A percentile compares a stretch with the other conserved stretches of the same genome.
phyloP scores from a whole-genome alignment of 1,140 invertebrate species.

The Ceratosolen solmsi region DNA sequence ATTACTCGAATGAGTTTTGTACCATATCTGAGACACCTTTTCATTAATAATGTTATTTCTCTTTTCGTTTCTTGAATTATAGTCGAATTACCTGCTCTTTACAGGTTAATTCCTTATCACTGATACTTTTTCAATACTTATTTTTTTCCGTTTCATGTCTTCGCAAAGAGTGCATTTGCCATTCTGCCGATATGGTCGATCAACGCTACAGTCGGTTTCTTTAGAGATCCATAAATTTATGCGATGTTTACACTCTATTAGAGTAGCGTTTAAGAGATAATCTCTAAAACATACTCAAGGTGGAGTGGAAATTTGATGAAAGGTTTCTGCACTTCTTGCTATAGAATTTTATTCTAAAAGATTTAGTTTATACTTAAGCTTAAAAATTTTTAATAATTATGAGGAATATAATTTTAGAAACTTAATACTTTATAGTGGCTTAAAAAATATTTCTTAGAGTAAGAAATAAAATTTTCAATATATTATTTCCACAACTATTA shows the following conservation, averaged over 20 bases:
- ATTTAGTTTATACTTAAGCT: too few species aligned
- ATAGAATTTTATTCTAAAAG: not conserved
- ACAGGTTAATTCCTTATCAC: not conserved
- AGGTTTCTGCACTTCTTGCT: not conserved
- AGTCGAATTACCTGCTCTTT: not conserved
- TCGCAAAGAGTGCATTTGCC: not conserved
- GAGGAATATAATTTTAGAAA: too few species aligned
- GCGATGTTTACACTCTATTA: not conserved
- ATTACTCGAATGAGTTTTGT: constrained; percentile 39
- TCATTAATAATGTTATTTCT: not conserved
- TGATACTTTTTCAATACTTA: not conserved
- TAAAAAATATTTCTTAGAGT: too few species aligned
- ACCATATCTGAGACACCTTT: not conserved
- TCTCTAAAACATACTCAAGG: not conserved
- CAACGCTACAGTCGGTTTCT: not conserved
- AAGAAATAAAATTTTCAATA: too few species aligned
- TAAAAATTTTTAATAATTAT: too few species aligned
- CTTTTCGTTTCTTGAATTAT: not conserved
- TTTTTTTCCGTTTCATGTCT: too few species aligned
- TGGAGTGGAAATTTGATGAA: not conserved
- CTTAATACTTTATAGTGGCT: too few species aligned
- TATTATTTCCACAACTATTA: not conserved
- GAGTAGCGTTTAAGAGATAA: not conserved
- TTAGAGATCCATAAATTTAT: not conserved
- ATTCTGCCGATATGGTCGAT: not conserved